Evolutionary conservation across 2,113 vertebrate species (phyloP).

Genomic region (Canis aureus): DNA sequence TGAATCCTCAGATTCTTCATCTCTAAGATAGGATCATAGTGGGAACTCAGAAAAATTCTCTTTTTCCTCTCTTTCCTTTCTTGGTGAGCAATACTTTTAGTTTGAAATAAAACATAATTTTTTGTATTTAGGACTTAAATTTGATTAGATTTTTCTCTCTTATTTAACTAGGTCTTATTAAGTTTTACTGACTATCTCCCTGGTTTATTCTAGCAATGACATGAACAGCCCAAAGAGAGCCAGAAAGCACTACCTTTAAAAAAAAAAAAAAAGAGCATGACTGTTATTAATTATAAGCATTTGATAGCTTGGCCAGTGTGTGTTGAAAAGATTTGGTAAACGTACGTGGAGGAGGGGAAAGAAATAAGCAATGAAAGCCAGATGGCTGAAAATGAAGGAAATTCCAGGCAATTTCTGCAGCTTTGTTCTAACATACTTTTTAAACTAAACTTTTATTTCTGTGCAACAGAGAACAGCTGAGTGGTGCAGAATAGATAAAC

Average conservation of each 20-base stretch:
- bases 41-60: background rate
- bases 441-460: conserved; percentile 86
- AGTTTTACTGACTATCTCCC: conserved; percentile 60
- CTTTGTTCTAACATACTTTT: conserved; percentile 87
- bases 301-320: conserved; percentile 81
- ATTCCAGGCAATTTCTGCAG: conserved; percentile 87
- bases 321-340: conserved; percentile 88
- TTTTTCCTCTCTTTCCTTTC: conserved; percentile 37
- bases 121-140: conserved; percentile 45
- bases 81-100: conserved; percentile 11
- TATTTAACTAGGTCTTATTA: conserved; percentile 35
- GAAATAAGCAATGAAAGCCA: conserved; percentile 87
- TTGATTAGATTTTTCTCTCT: conserved; percentile 38
- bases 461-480: conserved; percentile 85
- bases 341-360: conserved; percentile 77
- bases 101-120: conserved; percentile 17
- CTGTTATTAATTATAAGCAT: conserved; percentile 86
- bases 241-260: conserved; percentile 71
- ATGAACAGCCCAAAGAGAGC: conserved; percentile 62
- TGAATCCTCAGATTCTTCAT: background rate
- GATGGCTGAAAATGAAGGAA: conserved; percentile 88
- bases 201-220: conserved; percentile 75
- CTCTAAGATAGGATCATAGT: background rate
- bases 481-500: conserved; percentile 76
- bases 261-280: conserved; percentile 70